Base-by-base conservation (phyloP, 2,113 vertebrate species). In the Origma solitaria region DNA sequence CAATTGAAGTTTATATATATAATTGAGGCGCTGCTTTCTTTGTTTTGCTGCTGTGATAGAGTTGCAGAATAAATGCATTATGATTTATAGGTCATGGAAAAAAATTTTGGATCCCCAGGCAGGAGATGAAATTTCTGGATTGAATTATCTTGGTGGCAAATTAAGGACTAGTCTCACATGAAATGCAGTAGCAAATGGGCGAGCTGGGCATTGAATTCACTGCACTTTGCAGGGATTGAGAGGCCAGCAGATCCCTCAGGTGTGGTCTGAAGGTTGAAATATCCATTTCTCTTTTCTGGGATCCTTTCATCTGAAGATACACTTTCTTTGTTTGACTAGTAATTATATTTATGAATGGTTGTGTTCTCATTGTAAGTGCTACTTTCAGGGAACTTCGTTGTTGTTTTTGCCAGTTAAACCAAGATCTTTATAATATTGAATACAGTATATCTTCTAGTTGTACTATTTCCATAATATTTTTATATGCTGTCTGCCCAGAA, bases 41-140 rank as follows among this genome's bases (percentile, higher is more conserved):
- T 84, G 40, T 80, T 95, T 62, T 91, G 33, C 50, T 88, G 49
- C 54, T 77, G 17, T 90, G 54, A 84, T 84, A 65, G 62, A 71
- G 61, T 96, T 95, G 44, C 77, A 62, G 90, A 81, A 83, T 91
- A 84, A 81, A 87, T 53, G 33, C 64, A n/a, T 90, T 88, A 65
- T 33, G 56, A 42, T 89, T 93, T 92, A 73, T 35, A 51, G 35
- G 23, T 61, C 65, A 5, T 45, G 7, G 16, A 15, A 47, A 19
- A 37, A 40, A 28, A 15, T 5, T 86, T 45, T 65, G 45, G 15
- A 87, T 91, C n/a, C 24, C 27, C 25, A 57, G 53, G 40, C 73
- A 91, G 45, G 40, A 91, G 58, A 35, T 15, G 15, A 85, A 91
- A 61, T 61, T 15, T 80, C 66, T 53, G 33, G 3, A 27, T 45